phyloP scores from a whole-genome alignment of 2,113 vertebrate species.

The Hippopotamus amphibius region DNA sequence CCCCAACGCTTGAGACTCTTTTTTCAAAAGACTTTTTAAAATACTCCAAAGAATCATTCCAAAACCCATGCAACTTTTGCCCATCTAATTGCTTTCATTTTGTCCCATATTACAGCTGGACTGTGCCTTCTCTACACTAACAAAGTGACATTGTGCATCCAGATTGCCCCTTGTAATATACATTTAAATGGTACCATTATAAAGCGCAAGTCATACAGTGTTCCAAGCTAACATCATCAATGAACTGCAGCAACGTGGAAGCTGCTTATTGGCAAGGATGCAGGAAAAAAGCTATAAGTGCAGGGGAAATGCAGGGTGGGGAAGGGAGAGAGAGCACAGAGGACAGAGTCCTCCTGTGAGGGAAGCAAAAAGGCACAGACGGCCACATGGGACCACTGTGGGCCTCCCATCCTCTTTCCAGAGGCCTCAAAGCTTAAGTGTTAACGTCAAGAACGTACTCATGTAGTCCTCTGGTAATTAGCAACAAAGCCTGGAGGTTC shows the following conservation, averaged over 20 bases:
- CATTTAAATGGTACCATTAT: neutral
- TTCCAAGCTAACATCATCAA: neutral
- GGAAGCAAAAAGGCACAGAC: neutral
- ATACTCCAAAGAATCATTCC: constrained; percentile 1
- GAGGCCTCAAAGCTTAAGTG: neutral
- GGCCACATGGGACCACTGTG: accelerated
- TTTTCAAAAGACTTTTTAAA: constrained; percentile 16
- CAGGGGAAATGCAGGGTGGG: neutral
- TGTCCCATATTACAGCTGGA: neutral
- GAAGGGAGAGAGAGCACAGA: neutral
- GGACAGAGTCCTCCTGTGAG: neutral
- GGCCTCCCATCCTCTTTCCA: neutral
- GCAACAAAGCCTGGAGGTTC: neutral
- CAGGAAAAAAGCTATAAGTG: neutral
- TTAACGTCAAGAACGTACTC: neutral
- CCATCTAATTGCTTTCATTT: neutral
- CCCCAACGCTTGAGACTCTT: neutral
- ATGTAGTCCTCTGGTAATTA: neutral
- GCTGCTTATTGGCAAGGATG: neutral
- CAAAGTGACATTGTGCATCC: neutral
- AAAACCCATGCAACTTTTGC: neutral
- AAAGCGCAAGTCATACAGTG: neutral
- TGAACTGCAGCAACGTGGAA: neutral
- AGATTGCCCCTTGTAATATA: neutral
- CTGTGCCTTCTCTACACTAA: neutral